A percentile compares a stretch with the other conserved stretches of the same genome.
phyloP scores from a whole-genome alignment of 2,113 vertebrate genomes.

The Prunella himalayana region DNA sequence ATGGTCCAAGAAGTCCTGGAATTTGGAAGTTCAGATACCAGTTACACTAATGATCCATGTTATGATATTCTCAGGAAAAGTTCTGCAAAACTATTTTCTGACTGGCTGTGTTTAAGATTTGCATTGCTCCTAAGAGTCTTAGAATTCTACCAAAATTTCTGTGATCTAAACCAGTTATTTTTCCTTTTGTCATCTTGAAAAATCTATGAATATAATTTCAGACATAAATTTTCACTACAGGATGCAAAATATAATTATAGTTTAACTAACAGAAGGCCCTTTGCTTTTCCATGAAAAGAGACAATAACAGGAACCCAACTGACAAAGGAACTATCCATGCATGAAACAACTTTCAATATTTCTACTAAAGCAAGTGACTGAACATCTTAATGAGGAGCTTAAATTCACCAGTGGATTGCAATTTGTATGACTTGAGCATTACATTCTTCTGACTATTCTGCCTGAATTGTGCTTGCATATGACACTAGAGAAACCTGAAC shows the following conservation, averaged over 20 bases:
- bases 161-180: background rate
- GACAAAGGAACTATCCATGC: background rate
- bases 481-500: background rate
- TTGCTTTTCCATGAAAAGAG: background rate
- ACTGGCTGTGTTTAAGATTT: background rate
- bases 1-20: background rate
- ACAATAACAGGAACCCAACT: background rate
- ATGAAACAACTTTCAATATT: constrained; percentile 7
- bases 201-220: background rate
- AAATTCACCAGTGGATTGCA: background rate
- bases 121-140: background rate
- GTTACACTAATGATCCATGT: background rate
- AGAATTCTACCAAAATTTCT: background rate
- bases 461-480: background rate
- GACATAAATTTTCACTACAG: background rate
- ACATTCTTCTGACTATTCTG: background rate
- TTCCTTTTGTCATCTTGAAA: background rate
- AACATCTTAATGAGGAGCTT: constrained; percentile 16
- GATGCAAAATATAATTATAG: background rate
- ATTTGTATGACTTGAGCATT: background rate
- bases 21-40: background rate
- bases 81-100: background rate
- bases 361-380: background rate
- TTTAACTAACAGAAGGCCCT: background rate
- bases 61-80: background rate